Base-by-base conservation (phyloP, 2,888 invertebrate species). In the Plagodis pulveraria region DNA sequence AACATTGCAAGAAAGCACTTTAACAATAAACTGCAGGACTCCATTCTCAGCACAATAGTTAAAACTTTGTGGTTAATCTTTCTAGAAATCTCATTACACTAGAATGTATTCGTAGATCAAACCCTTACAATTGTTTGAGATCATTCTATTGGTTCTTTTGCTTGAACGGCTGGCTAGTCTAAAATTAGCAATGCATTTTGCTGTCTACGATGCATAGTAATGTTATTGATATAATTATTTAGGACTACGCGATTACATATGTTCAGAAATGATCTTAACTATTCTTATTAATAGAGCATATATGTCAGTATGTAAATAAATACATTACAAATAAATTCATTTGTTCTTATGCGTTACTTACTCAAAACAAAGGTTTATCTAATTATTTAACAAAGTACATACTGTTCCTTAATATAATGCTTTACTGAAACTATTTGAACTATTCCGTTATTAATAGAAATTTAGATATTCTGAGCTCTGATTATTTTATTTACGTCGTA, bases 91-190 rank as follows among this genome's bases (percentile, higher is more conserved):
- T 47, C 43, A 61, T 57, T 38, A 11, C 12, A 48, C n/a, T 51
- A 34, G 43, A 7, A 45, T 45, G 42, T 47, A 38, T 34, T 22
- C 9, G 6, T 12, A 11, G 46, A 52, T 45, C 33, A 44, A 62
- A 6, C 51, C 33, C 64, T 65, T 73, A 69, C 69, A 76, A 76
- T 74, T 66, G 73, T 72, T 76, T 67, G 66, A 63, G 63, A 66
- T 62, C 68, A 68, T 69, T 69, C 72, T 71, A 70, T 66, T 69
- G 53, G 70, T 63, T 70, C 58, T 66, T 68, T 69, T 70, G 73
- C 55, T 64, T 58, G 61, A 69, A 67, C 70, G 72, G 65, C 62
- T 68, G 46, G 6, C 62, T 68, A 44, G 5, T 59, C 65, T 77
- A 77, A 72, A 72, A 71, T 73, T 77, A 78, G 72, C 40, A 41